A percentile compares a stretch with the other conserved stretches of the same genome.
Conservation (phyloP, 2,113 vertebrate genomes). For the Poicephalus meyeri region DNA sequence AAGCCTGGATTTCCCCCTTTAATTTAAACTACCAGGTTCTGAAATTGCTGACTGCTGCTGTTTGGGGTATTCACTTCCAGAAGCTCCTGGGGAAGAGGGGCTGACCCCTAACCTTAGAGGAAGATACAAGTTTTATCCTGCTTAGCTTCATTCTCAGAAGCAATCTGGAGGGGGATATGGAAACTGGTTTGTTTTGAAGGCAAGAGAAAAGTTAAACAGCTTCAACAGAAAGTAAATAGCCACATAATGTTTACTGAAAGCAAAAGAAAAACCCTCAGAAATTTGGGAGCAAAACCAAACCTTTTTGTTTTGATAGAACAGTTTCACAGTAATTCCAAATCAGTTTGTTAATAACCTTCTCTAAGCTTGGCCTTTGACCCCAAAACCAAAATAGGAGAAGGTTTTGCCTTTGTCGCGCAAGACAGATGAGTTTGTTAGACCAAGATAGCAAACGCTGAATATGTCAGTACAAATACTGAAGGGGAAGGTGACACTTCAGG, state of each 20-base stretch:
- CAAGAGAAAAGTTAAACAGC: not conserved
- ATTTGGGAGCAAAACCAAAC: not conserved
- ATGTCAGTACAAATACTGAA: not conserved
- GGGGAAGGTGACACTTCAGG: not conserved
- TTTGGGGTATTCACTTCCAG: not conserved
- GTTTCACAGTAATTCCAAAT: not conserved
- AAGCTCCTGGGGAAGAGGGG: not conserved
- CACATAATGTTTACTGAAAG: not conserved
- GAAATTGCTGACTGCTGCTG: not conserved
- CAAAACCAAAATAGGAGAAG: not conserved
- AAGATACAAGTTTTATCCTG: not conserved
- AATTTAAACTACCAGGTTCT: not conserved
- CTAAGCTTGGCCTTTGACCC: not conserved
- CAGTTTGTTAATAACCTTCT: not conserved
- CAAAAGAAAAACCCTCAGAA: not conserved
- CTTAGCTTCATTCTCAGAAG: not conserved
- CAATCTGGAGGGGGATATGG: not conserved
- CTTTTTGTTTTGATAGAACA: not conserved
- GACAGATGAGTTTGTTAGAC: not conserved
- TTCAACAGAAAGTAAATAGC: not conserved
- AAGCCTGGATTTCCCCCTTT: not conserved
- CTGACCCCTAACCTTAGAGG: not conserved
- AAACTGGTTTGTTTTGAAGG: not conserved
- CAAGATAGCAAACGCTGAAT: not conserved
- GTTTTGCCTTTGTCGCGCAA: not conserved